phyloP scores from a whole-genome alignment of 2,888 invertebrate genomes.

The Tipula lateralis region DNA sequence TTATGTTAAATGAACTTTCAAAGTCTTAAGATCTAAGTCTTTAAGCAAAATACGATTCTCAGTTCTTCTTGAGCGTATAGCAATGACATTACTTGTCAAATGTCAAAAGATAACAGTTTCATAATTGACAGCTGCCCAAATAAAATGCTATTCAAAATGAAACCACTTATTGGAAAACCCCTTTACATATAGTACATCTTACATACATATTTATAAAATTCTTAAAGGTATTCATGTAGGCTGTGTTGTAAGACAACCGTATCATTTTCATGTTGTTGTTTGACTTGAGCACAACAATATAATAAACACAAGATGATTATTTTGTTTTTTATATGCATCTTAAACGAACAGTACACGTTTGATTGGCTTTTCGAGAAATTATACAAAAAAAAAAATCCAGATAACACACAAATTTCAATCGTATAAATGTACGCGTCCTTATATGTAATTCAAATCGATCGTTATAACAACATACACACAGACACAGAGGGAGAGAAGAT shows the following conservation, averaged over 20 bases:
- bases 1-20: too few species aligned
- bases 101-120: too few species aligned
- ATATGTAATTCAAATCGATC: slow-evolving; percentile 3
- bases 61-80: too few species aligned
- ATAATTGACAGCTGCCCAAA: too few species aligned
- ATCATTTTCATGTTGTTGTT: slow-evolving; percentile 19
- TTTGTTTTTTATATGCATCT: not conserved
- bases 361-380: not conserved
- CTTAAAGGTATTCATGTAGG: not conserved
- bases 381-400: not conserved
- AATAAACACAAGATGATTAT: not conserved
- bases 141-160: too few species aligned
- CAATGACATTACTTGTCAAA: too few species aligned
- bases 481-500: too few species aligned
- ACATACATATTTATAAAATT: not conserved
- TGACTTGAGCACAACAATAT: not conserved
- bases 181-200: too few species aligned
- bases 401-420: not conserved
- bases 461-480: not conserved
- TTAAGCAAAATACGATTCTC: too few species aligned
- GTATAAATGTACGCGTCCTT: not conserved
- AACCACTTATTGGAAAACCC: too few species aligned
- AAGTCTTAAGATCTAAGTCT: too few species aligned
- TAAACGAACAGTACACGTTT: not conserved
- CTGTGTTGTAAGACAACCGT: slow-evolving; percentile 11